A percentile compares a stretch with the other conserved stretches of the same genome.
Evolutionary conservation across 2,888 invertebrate species (phyloP).

Genomic region (Diaperis boleti): DNA sequence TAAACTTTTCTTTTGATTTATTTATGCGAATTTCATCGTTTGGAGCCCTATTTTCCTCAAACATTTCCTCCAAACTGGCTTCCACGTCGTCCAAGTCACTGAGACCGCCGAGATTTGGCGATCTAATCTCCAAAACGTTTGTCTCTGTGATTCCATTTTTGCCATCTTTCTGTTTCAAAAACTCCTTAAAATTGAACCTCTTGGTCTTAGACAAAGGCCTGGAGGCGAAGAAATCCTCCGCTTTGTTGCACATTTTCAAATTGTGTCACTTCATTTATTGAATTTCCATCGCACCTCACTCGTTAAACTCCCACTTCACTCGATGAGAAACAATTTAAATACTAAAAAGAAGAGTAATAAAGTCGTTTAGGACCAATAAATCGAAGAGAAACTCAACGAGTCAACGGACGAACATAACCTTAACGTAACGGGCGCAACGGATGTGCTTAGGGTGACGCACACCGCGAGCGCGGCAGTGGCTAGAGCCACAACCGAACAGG

Average conservation of each 20-base stretch:
- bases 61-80: neutral
- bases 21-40: neutral
- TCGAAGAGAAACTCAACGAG: constrained; percentile 8
- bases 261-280: neutral
- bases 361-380: neutral
- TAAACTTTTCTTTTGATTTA: neutral
- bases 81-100: neutral
- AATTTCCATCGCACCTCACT: neutral
- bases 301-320: constrained; percentile 4
- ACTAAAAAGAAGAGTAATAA: neutral
- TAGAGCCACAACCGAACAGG: constrained; percentile 5
- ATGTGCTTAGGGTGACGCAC: constrained; percentile 1
- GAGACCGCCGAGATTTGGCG: neutral
- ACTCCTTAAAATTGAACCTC: constrained; percentile 52
- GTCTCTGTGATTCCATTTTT: neutral
- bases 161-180: constrained; percentile 17
- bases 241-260: constrained; percentile 20
- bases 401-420: constrained; percentile 36
- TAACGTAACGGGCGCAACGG: constrained; percentile 1
- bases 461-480: constrained; percentile 17
- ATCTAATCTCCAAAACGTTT: constrained; percentile 26
- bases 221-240: constrained; percentile 50
- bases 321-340: neutral
- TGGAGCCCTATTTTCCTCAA: neutral
- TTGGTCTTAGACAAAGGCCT: constrained; percentile 43